Base-by-base conservation (phyloP, 2,888 invertebrate genomes). In the Brenthis hecate region DNA sequence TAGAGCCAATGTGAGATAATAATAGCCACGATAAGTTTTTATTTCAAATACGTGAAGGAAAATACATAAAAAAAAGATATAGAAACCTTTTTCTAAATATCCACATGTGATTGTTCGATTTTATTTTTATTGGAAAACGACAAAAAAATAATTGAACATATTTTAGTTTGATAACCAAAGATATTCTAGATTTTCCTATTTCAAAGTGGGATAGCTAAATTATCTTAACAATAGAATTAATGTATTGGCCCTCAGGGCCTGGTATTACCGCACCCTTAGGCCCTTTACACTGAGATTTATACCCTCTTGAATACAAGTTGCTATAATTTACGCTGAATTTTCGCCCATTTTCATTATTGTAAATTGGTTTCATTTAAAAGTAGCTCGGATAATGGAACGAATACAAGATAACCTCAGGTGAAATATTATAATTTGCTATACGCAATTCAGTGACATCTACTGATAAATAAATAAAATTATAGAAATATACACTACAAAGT, bases 151-250 rank as follows among this genome's bases (percentile, higher is more conserved):
- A 36, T n/a, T 23, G 0, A 4, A 57, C 47, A 57, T 32, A 57
- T 28, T 8, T 43, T 43, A 43, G 36, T 8, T 43, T 43, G 11
- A 43, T 43, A 43, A 23, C n/a, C 23, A 60, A 8, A 54, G 53
- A 55, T 23, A 6, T 16, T 36, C 11, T 13, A 47, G 16, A 28
- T 3, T 16, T 55, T 50, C 56, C 28, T 55, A 56, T 55, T 47
- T 55, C 14, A 43, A 53, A 65, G n/a, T 56, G 48, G 16, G 6
- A 28, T 28, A 55, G 36, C 53, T 55, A 70, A 65, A 62, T 60
- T 68, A 60, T 70, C 63, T 61, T 53, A 54, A 65, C 63, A 68
- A 68, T 65, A 70, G 70, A 54, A 53, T 51, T 68, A 70, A 70
- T 70, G 57, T 70, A 70, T 68, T 66, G 65, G 53, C 48, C 72